Evolutionary conservation across 2,113 vertebrate genomes (phyloP).

Genomic region (Arothron firmamentum): DNA sequence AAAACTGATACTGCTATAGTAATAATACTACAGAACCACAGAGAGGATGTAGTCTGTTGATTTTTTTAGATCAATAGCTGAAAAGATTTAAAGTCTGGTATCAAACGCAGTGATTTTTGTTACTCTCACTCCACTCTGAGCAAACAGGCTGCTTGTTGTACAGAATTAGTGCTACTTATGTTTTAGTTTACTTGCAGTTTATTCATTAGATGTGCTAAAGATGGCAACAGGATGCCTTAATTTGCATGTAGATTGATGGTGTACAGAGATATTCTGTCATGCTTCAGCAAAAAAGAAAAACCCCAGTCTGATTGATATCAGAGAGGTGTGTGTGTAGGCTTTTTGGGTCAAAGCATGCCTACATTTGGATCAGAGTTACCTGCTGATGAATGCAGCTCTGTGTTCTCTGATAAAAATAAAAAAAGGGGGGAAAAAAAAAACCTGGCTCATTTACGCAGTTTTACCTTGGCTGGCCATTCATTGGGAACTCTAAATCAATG

Average conservation of each 20-base stretch:
- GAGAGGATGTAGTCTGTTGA: not conserved
- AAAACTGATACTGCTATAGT: too few relatives aligned
- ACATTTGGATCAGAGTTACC: conserved; percentile 22
- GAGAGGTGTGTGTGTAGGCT: conserved; percentile 9
- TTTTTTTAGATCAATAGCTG: not conserved
- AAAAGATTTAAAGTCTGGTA: not conserved
- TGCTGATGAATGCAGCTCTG: conserved; percentile 53
- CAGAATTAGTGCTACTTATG: not conserved
- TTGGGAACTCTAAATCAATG: conserved; percentile 34
- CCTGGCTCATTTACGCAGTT: conserved; percentile 12
- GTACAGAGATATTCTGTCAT: too few relatives aligned
- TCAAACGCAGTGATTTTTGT: not conserved
- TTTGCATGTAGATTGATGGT: too few relatives aligned
- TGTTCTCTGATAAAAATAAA: conserved; percentile 42
- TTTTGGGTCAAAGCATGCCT: conserved; percentile 50
- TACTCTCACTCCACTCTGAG: not conserved
- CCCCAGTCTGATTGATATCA: too few relatives aligned
- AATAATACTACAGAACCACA: too few relatives aligned
- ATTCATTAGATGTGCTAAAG: too few relatives aligned
- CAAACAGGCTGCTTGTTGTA: not conserved
- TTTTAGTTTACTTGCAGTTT: too few relatives aligned
- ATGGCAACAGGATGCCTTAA: too few relatives aligned
- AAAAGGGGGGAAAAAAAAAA: not conserved
- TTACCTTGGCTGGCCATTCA: conserved; percentile 36
- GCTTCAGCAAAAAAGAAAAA: too few relatives aligned